phyloP scores from a whole-genome alignment of 2,113 vertebrate species.

The Pleuronectes platessa region DNA sequence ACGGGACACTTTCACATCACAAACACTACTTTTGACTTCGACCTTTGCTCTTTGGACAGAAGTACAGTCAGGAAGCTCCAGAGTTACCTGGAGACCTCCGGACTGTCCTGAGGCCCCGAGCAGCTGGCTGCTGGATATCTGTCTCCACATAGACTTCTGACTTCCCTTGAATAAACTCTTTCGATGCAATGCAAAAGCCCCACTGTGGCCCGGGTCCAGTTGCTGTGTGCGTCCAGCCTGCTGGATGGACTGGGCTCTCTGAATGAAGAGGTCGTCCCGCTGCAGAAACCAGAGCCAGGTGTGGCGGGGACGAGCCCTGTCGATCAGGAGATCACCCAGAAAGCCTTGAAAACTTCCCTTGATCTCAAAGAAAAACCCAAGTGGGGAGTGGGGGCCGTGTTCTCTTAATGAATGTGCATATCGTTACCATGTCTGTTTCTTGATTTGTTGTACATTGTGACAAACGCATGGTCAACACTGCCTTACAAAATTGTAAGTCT shows the following conservation, averaged over 20 bases:
- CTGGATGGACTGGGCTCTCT: conserved; percentile 22
- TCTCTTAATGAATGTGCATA: conserved; percentile 91
- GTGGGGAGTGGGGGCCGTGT: conserved; percentile 64
- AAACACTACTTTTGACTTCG: conserved; percentile 99
- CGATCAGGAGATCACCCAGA: conserved; percentile 88
- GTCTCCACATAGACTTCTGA: conserved; percentile 36
- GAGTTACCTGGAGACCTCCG: conserved; percentile 95
- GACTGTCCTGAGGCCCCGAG: conserved; percentile 87
- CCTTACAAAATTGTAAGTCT: conserved; percentile 90
- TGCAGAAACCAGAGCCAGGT: conserved; percentile 33
- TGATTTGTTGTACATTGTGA: conserved; percentile 86
- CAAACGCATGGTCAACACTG: conserved; percentile 90
- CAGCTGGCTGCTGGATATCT: conserved; percentile 78
- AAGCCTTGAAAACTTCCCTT: conserved; percentile 87
- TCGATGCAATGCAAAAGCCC: conserved; percentile 78
- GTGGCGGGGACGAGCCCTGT: conserved; percentile 77
- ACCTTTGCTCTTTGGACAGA: conserved; percentile 98
- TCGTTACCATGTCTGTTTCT: conserved; percentile 83
- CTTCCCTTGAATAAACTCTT: conserved; percentile 67
- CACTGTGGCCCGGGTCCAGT: conserved; percentile 28
- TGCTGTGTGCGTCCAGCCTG: conserved; percentile 26
- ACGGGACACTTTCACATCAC: conserved; percentile 99
- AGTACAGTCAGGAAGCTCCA: conserved; percentile 97
- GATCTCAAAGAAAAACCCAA: conserved; percentile 77
- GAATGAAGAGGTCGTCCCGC: conserved; percentile 18